Evolutionary conservation across 1,140 invertebrate species (phyloP).

Genomic region (Ptiloglossa arizonensis): DNA sequence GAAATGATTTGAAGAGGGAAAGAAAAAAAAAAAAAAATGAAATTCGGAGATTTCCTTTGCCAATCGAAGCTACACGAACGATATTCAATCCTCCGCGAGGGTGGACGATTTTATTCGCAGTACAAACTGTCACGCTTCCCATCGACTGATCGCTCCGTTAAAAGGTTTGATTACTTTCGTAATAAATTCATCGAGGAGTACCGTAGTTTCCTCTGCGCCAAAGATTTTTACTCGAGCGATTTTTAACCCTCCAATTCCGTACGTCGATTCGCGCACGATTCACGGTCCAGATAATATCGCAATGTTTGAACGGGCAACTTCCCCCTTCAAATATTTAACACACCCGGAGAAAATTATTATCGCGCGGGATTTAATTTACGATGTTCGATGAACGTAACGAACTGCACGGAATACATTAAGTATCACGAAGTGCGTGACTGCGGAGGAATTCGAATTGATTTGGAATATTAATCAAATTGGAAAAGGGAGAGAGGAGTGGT

Average conservation of each 20-base stretch:
- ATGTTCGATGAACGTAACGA: background rate
- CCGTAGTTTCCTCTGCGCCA: background rate
- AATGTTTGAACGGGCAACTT: conserved; percentile 15
- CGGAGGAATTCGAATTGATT: too few species aligned
- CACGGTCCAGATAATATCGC: background rate
- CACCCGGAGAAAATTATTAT: background rate
- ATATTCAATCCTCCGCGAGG: background rate
- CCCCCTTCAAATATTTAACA: background rate
- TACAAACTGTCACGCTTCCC: background rate
- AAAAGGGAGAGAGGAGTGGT: background rate
- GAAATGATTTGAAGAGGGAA: too few species aligned
- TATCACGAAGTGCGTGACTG: too few species aligned
- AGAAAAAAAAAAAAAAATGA: too few species aligned
- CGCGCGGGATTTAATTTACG: background rate
- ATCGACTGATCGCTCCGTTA: background rate
- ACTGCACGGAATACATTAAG: too few species aligned
- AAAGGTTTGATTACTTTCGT: conserved; percentile 4
- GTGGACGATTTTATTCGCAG: background rate
- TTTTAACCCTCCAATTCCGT: background rate
- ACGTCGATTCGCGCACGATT: background rate
- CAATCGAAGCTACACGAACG: too few species aligned
- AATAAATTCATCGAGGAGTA: conserved; percentile 10
- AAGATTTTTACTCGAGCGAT: background rate
- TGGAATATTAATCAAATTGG: background rate
- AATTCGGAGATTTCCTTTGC: too few species aligned